Percentiles rank a stretch among this genome's conserved stretches.
phyloP scores from a whole-genome alignment of 2,888 invertebrate genomes.

The Zeuzera pyrina region DNA sequence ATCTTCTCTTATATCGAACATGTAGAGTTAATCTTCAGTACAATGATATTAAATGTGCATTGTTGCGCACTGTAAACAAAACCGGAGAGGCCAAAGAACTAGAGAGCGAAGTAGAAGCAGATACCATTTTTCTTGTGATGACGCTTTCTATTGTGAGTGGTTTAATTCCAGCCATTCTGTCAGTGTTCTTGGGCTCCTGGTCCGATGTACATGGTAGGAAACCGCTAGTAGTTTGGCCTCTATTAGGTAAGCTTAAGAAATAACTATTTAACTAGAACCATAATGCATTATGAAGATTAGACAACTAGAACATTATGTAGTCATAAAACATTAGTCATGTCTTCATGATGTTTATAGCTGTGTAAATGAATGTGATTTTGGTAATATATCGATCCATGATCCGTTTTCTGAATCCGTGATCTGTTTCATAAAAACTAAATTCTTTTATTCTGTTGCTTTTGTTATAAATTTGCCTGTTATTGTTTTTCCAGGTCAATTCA shows the following conservation, averaged over 20 bases:
- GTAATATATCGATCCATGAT: no score
- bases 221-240: constrained; percentile 69
- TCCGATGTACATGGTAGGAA: constrained; percentile 79
- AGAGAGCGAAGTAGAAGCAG: constrained; percentile 59
- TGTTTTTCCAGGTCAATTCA: constrained; percentile 10
- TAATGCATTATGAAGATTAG: no score
- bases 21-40: constrained; percentile 11
- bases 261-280: no score
- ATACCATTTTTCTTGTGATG: constrained; percentile 70
- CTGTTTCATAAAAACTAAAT: no score
- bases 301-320: no score
- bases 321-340: no score
- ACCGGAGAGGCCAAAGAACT: constrained; percentile 10
- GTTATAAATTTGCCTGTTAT: no score
- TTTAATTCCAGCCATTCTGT: constrained; percentile 71
- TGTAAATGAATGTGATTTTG: no score
- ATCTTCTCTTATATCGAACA: constrained; percentile 12
- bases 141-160: constrained; percentile 67
- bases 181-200: constrained; percentile 79
- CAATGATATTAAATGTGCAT: constrained; percentile 10
- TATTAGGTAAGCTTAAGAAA: constrained; percentile 52
- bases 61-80: constrained; percentile 10
- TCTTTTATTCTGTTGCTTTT: no score
- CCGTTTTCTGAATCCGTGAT: no score
- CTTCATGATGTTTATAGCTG: no score